A percentile compares a stretch with the other conserved stretches of the same genome.
phyloP scores from a whole-genome alignment of 1,140 invertebrate genomes.

The Chymomyza costata region DNA sequence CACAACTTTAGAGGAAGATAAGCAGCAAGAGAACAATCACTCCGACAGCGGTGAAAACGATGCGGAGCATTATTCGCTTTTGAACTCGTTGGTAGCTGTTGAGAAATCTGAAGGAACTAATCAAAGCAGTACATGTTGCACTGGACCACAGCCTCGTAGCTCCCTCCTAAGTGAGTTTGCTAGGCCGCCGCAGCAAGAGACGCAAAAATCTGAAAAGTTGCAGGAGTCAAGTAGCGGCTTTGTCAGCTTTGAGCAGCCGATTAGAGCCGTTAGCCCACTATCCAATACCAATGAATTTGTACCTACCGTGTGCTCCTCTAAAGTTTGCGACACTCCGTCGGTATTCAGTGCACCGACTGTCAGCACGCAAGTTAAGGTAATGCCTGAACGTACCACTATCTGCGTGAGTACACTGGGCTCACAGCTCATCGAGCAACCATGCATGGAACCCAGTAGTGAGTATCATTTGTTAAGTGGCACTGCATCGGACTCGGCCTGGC shows the following conservation, averaged over 20 bases:
- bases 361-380: no score
- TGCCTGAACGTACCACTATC: constrained; percentile 60
- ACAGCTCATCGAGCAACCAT: background rate
- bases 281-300: constrained; percentile 38
- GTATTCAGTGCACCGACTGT: background rate
- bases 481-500: background rate
- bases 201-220: background rate
- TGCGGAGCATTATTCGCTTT: background rate
- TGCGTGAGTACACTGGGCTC: constrained; percentile 23
- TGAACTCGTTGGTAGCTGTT: background rate
- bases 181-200: background rate
- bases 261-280: background rate
- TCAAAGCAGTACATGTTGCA: background rate
- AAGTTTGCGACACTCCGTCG: constrained; percentile 33
- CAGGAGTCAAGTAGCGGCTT: constrained; percentile 49
- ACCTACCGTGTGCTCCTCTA: constrained; percentile 59
- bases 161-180: constrained; percentile 21
- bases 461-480: background rate
- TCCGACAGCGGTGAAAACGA: background rate
- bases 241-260: constrained; percentile 31
- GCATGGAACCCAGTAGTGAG: background rate
- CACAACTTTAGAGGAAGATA: background rate
- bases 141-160: constrained; percentile 48
- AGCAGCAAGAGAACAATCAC: background rate
- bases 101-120: background rate